phyloP scores from a whole-genome alignment of 2,797 vertebrate species.

The Cuniculus paca region DNA sequence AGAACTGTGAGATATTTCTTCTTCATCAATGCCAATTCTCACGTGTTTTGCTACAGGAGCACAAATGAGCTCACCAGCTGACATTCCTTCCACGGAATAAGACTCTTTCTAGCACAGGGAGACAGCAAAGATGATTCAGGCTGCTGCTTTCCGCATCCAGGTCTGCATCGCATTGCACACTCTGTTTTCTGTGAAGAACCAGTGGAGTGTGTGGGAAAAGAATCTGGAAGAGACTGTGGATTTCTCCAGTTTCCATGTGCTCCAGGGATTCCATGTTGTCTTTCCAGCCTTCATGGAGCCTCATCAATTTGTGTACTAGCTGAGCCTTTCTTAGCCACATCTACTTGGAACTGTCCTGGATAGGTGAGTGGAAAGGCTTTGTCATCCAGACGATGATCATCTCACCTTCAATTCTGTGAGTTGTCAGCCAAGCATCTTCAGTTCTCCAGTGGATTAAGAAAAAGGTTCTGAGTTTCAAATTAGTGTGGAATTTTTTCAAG shows the following conservation, averaged over 20 bases:
- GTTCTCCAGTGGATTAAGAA: not conserved
- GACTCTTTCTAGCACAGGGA: not conserved
- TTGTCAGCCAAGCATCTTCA: not conserved
- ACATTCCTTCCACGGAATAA: no score
- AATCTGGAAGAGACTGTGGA: not conserved
- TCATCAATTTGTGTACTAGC: rapidly evolving
- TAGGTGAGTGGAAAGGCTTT: no score
- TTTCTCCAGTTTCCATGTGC: no score
- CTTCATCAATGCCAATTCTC: not conserved
- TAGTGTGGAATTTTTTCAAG: not conserved
- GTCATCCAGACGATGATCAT: no score
- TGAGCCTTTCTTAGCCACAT: not conserved
- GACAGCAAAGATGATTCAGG: not conserved
- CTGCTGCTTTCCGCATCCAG: no score
- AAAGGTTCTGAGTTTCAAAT: not conserved
- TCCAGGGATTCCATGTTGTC: no score
- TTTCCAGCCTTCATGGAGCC: not conserved
- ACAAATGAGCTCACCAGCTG: not conserved
- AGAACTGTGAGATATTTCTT: not conserved
- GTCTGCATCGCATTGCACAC: not conserved
- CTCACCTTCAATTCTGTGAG: not conserved
- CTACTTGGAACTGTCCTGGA: not conserved
- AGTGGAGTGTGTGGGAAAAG: no score
- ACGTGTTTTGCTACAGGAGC: not conserved
- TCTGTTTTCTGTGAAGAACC: not conserved